Evolutionary conservation across 1,140 invertebrate species (phyloP), one percentile per base, ranked within the genome.

Genomic region (Pseudomyrmex dendroicus): DNA sequence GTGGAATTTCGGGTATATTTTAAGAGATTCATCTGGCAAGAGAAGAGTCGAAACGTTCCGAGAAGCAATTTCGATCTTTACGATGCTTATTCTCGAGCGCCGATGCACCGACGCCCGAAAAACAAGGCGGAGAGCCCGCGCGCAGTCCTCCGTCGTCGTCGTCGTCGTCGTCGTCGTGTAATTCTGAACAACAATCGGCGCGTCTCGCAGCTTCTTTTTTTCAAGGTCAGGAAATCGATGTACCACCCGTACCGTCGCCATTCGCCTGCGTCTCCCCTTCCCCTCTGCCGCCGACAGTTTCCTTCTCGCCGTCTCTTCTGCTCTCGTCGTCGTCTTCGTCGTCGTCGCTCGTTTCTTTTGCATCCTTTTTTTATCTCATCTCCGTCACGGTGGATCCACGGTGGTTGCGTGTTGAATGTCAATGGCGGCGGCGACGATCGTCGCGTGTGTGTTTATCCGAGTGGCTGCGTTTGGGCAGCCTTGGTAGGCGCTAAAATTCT

Each of bases 1-100:
- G 82, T 76, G 86, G 86, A 88, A 88, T 88, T 88, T 88, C 86
- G 80, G 85, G 89, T 86, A 82, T 92, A 92, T 92, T 92, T 92
- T 91, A 91, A 91, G 91, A 91, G 88, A 89, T 91, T 88, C 86
- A 86, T 82, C 88, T 86, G 82, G 78, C 89, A 54, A 64, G 73
- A 85, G 77, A 54, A 64, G 73, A 85, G 77, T 66, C 86, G 74
- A 86, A 86, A 92, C 86, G 88, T 91, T 92, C 91, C 88, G 64
- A 91, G 91, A 91, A 92, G 87, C 89, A 91, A 91, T 92, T 91
- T 88, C 91, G 91, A 91, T 92, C 91, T 92, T 91, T 91, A 92
- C 91, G 91, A 92, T 91, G 91, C 91, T 91, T 91, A 91, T 89
- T 90, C 90, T 90, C 78, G 89, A 82, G 61, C 78, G 74, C 22